A percentile compares a stretch with the other conserved stretches of the same genome.
Conservation (phyloP, 2,797 vertebrate genomes). For the Channallabes apus region DNA sequence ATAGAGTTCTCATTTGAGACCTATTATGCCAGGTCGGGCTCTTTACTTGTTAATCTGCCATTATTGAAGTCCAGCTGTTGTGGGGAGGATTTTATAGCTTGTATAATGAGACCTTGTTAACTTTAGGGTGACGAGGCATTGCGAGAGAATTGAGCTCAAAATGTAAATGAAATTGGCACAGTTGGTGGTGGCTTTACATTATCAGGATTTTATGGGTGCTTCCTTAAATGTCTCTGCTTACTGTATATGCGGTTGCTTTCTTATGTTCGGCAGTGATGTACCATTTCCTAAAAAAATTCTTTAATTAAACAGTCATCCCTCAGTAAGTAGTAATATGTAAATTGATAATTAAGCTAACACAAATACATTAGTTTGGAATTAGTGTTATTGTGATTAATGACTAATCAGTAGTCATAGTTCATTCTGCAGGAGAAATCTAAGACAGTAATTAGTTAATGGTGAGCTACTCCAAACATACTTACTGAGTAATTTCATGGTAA, state of each 20-base stretch:
- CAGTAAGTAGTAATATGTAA: neutral
- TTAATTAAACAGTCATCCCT: neutral
- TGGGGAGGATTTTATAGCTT: slow-evolving; percentile 31
- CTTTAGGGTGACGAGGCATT: slow-evolving; percentile 16
- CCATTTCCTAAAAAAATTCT: too few relatives aligned
- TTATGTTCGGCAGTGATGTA: neutral
- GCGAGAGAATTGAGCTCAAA: slow-evolving; percentile 18
- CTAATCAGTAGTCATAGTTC: neutral
- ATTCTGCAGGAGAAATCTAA: neutral
- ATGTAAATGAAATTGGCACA: slow-evolving; percentile 24
- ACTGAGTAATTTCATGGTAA: neutral
- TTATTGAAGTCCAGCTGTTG: slow-evolving; percentile 34
- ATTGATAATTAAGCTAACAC: neutral
- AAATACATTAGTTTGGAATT: neutral
- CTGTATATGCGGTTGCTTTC: too few relatives aligned
- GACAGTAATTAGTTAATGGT: neutral
- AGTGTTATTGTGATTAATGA: neutral
- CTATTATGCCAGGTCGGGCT: slow-evolving; percentile 40
- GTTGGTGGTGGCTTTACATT: slow-evolving; percentile 23
- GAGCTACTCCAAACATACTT: neutral
- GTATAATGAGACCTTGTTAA: slow-evolving; percentile 49
- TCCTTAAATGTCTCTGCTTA: neutral
- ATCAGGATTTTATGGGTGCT: slow-evolving; percentile 16
- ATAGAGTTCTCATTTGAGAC: slow-evolving; percentile 36
- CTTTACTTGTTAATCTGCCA: slow-evolving; percentile 48